Base-by-base conservation (phyloP, 1,140 invertebrate genomes). In the Campodea augens region DNA sequence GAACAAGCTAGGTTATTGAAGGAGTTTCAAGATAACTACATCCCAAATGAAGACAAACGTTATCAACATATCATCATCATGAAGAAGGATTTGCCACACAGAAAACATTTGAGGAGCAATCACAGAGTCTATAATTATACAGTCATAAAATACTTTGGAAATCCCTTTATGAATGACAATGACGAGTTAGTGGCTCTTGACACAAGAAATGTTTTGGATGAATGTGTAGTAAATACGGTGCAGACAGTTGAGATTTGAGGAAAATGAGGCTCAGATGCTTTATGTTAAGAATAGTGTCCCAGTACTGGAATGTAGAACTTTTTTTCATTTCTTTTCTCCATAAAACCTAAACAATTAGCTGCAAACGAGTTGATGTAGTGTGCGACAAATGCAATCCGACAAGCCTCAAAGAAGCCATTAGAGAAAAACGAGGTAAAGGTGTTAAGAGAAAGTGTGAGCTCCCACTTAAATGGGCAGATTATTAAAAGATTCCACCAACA, bases 81-180 rank as follows among this genome's bases (percentile, higher is more conserved):
- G 27, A 32, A 32, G 27, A 32, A 32, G 27, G 27, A 32, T 32
- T 32, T 7, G 27, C 27, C 25, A 25, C 41, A 18, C 47, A 54
- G 38, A 42, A 38, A 25, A 48, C 12, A n/a, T 54, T 52, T 44
- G 37, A 43, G 22, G 22, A 47, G 25, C 40, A 52, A 10, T 44
- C 47, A 10, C 20, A 36, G 3, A 45, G 24, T 20, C 32, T 54
- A 15, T 25, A 40, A 39, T 19, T 29, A 25, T 36, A 24, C 7
- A 41, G 52, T 18, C 44, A 44, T 20, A 24, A 46, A 42, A 48
- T 49, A 46, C n/a, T n/a, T n/a, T n/a, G 49, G 45, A 38, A 49
- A 51, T 42, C 49, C 46, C n/a, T 52, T 52, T 40, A 4, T 47
- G 25, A 43, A 36, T 48, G 44, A 50, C 22, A 45, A 10, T 45